Conservation (phyloP, 2,888 invertebrate genomes). For the Lithophane socia region DNA sequence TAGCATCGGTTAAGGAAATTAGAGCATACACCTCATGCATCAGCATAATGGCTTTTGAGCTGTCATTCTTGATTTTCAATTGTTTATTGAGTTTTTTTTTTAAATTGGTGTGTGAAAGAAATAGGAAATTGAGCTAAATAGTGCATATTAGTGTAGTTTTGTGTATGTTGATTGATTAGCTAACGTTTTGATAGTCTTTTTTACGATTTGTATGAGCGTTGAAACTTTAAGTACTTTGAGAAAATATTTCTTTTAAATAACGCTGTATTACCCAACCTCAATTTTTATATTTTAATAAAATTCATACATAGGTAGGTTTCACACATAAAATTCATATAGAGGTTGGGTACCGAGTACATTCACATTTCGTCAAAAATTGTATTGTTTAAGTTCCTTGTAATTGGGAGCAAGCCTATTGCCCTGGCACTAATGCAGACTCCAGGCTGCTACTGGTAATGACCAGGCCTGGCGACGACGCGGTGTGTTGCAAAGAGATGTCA, state of each 20-base stretch:
- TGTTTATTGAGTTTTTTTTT: slow-evolving; percentile 42
- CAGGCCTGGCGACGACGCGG: too few species aligned
- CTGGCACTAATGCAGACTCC: neutral
- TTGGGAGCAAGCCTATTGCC: neutral
- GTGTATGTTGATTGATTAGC: slow-evolving; percentile 19
- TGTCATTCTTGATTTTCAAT: slow-evolving; percentile 57
- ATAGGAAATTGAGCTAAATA: slow-evolving; percentile 10
- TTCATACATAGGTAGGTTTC: too few species aligned
- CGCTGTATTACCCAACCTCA: neutral
- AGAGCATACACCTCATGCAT: slow-evolving; percentile 54
- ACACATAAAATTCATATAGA: too few species aligned
- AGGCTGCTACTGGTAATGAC: neutral
- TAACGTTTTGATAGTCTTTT: slow-evolving; percentile 19
- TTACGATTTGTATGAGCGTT: neutral
- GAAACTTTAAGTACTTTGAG: neutral
- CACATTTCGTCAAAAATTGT: neutral
- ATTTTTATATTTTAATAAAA: too few species aligned
- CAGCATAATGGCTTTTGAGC: slow-evolving; percentile 43
- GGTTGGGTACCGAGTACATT: neutral
- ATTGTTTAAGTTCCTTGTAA: neutral
- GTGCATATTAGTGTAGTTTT: slow-evolving; percentile 12
- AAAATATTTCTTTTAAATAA: neutral
- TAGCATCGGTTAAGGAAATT: slow-evolving; percentile 63
- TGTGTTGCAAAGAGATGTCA: too few species aligned
- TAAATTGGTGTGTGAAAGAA: slow-evolving; percentile 51